Percentiles rank a stretch among this genome's conserved stretches.
Evolutionary conservation across 2,888 invertebrate species (phyloP).

Genomic region (Pollenia angustigena): DNA sequence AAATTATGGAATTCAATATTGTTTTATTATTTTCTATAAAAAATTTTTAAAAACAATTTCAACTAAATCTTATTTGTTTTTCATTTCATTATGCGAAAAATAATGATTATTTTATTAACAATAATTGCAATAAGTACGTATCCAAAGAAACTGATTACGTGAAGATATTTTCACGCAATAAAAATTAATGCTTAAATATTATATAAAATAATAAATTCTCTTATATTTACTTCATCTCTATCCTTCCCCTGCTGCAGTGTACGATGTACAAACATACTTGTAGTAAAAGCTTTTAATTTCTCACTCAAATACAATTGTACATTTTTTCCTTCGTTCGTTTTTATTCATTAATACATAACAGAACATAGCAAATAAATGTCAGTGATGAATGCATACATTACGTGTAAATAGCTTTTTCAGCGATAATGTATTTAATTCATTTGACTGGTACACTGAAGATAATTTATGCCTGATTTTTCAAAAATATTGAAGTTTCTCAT

Average conservation of each 20-base stretch:
- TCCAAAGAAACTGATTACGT: slow-evolving; percentile 44
- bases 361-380: slow-evolving; percentile 45
- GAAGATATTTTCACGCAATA: slow-evolving; percentile 38
- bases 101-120: slow-evolving; percentile 35
- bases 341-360: slow-evolving; percentile 28
- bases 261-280: neutral
- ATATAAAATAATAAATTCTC: slow-evolving; percentile 11
- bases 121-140: slow-evolving; percentile 32
- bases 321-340: neutral
- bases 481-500: no score
- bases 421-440: slow-evolving; percentile 39
- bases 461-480: no score
- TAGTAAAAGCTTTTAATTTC: slow-evolving; percentile 36
- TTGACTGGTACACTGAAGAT: neutral
- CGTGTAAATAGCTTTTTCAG: slow-evolving; percentile 55
- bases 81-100: slow-evolving; percentile 5
- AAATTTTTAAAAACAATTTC: neutral
- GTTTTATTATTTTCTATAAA: neutral
- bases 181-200: slow-evolving; percentile 36
- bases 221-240: neutral
- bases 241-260: neutral
- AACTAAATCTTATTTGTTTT: neutral
- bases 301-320: neutral
- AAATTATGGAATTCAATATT: neutral
- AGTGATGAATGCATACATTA: slow-evolving; percentile 65